Conservation (phyloP, 2,113 vertebrate genomes). For the Nesoenas mayeri region DNA sequence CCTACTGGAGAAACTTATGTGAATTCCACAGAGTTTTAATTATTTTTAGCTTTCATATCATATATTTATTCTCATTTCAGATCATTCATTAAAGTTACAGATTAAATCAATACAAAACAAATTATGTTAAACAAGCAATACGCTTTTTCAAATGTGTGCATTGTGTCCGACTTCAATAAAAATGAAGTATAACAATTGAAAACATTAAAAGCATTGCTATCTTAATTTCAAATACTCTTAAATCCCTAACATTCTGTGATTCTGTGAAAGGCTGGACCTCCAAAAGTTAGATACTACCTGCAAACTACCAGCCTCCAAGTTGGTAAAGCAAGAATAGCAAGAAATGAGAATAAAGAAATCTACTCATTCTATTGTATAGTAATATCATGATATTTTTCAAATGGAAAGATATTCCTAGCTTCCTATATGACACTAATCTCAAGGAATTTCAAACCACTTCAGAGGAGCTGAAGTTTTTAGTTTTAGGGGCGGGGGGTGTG, state of each 20-base stretch:
- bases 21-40: not conserved
- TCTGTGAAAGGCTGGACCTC: not conserved
- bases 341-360: not conserved
- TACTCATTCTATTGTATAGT: not conserved
- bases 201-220: not conserved
- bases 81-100: not conserved
- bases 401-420: not conserved
- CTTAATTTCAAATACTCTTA: slow-evolving; percentile 28
- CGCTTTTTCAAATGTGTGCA: not conserved
- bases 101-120: not conserved
- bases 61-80: not conserved
- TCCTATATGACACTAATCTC: not conserved
- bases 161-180: not conserved
- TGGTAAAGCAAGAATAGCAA: not conserved
- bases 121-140: not conserved
- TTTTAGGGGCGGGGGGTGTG: too few relatives aligned
- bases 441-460: not conserved
- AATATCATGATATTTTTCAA: not conserved
- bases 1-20: not conserved
- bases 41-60: not conserved
- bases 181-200: not conserved
- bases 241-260: not conserved
- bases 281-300: not conserved
- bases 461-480: not conserved
- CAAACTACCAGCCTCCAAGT: not conserved